Percentiles rank a stretch among this genome's conserved stretches.
Evolutionary conservation across 2,888 invertebrate species (phyloP).

Genomic region (Cylloceria caligata): DNA sequence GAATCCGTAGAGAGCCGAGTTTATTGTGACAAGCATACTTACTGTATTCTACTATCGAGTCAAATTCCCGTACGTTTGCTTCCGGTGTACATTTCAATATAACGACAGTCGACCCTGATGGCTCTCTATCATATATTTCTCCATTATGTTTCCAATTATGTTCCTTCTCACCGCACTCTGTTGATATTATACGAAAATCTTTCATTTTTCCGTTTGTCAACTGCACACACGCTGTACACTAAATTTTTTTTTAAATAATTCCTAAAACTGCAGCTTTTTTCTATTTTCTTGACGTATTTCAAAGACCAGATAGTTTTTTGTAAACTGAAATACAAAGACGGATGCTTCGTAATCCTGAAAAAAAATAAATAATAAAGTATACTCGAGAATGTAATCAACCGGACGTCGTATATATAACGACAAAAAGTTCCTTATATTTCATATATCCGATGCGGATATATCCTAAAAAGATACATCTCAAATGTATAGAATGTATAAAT

Average conservation of each 20-base stretch:
- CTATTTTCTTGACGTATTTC: background rate
- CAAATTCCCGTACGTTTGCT: background rate
- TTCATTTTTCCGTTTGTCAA: constrained; percentile 42
- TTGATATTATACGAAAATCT: constrained; percentile 13
- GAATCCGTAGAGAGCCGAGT: background rate
- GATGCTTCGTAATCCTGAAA: too few relatives aligned
- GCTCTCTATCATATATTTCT: background rate
- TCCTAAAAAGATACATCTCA: too few relatives aligned
- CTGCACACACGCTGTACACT: background rate
- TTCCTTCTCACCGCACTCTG: background rate
- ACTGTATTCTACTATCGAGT: background rate
- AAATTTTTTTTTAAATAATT: too few relatives aligned
- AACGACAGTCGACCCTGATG: background rate
- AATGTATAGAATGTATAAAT: too few relatives aligned
- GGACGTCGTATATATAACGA: too few relatives aligned
- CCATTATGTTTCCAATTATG: background rate
- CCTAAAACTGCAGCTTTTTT: background rate
- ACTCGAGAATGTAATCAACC: too few relatives aligned
- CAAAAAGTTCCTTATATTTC: too few relatives aligned
- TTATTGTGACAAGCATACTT: background rate
- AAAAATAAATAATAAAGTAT: too few relatives aligned
- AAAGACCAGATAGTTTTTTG: too few relatives aligned
- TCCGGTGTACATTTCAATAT: constrained; percentile 14
- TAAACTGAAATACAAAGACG: too few relatives aligned
- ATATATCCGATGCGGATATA: too few relatives aligned